Percentiles rank a stretch among this genome's conserved stretches.
These are phyloP conservation scores for Eurois occulta DNA, from an alignment of 2,888 invertebrate genomes.

Conservation along the genomic window DNA sequence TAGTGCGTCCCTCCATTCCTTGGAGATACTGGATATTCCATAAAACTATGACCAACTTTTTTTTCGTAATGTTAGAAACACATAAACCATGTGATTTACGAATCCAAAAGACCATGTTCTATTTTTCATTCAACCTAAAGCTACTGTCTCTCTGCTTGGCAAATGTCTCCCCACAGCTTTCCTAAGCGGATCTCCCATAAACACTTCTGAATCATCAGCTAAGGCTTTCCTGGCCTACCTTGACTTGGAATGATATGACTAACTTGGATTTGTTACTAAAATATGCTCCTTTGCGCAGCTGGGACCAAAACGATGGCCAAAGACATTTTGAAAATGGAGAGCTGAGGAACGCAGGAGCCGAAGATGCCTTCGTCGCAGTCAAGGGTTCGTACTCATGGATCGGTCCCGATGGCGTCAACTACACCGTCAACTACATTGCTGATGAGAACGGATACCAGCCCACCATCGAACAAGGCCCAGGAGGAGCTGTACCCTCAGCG, in stretches of 20 bases:
- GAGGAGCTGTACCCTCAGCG: conserved; percentile 76
- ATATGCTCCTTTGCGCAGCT: conserved; percentile 73
- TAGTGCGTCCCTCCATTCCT: not conserved
- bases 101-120: not conserved
- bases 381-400: conserved; percentile 88
- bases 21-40: not conserved
- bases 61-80: not conserved
- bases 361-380: conserved; percentile 88
- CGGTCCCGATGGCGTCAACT: conserved; percentile 87
- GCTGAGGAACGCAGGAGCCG: conserved; percentile 87
- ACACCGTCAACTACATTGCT: conserved; percentile 88
- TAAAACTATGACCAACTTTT: not conserved
- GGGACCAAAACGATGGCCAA: conserved; percentile 89
- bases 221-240: not conserved
- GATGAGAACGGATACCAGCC: conserved; percentile 91
- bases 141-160: too few relatives aligned
- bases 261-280: not conserved
- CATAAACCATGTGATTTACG: not conserved
- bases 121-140: not conserved
- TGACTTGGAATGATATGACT: not conserved
- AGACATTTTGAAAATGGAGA: conserved; percentile 87
- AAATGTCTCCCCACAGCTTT: not conserved
- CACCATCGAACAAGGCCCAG: conserved; percentile 79
- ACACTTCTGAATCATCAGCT: not conserved
- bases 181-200: not conserved